Evolutionary conservation across 2,797 vertebrate genomes (phyloP).

Genomic region (Semotilus atromaculatus): DNA sequence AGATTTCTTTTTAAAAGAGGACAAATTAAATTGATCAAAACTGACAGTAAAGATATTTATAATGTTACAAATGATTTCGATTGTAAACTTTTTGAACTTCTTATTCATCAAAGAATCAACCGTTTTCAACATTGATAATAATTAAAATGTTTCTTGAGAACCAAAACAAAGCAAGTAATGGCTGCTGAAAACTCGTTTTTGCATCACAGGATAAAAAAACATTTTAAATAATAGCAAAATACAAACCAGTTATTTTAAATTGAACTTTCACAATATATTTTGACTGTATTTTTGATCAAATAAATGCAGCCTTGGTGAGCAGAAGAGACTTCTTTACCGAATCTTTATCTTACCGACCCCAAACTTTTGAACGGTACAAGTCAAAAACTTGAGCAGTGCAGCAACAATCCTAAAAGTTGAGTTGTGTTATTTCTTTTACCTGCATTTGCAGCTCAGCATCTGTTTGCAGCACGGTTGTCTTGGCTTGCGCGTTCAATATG

Average conservation of each 20-base stretch:
- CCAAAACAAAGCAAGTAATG: neutral
- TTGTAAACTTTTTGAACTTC: neutral
- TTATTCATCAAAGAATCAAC: neutral
- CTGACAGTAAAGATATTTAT: neutral
- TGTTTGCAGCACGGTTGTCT: slow-evolving; percentile 98
- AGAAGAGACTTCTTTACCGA: neutral
- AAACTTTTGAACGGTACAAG: neutral
- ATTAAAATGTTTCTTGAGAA: neutral
- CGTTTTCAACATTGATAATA: neutral
- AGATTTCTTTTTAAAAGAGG: neutral
- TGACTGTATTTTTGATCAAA: neutral
- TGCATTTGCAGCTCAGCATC: slow-evolving; percentile 98
- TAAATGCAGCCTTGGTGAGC: neutral
- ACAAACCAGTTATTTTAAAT: neutral
- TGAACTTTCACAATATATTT: neutral
- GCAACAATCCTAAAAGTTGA: neutral
- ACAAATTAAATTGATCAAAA: neutral
- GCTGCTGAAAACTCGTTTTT: neutral
- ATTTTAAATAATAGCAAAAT: neutral
- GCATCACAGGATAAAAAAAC: neutral
- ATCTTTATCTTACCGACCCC: neutral
- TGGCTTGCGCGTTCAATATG: slow-evolving; percentile 96
- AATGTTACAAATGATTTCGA: neutral
- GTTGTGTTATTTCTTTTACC: slow-evolving; percentile 71
- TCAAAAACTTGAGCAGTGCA: neutral